These are phyloP conservation scores for Pseudois nayaur DNA, from an alignment of 2,113 vertebrate genomes.

Conservation along the genomic window DNA sequence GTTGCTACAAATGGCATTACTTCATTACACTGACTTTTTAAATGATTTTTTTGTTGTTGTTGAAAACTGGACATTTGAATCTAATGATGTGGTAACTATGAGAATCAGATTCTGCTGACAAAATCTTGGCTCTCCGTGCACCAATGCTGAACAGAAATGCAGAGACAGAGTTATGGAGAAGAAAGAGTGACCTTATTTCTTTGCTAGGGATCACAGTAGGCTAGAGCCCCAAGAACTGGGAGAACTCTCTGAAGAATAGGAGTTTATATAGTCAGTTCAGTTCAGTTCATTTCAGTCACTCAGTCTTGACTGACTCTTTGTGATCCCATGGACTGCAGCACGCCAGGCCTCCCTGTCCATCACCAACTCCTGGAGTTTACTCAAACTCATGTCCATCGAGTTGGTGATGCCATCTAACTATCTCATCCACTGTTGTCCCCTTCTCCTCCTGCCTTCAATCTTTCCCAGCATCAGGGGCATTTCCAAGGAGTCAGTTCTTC, in stretches of 20 bases:
- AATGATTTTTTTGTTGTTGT: neutral
- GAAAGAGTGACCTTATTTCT: neutral
- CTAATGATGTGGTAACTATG: neutral
- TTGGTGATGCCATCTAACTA: no score
- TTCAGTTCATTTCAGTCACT: neutral
- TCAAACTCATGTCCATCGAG: no score
- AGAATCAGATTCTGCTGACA: neutral
- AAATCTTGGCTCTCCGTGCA: neutral
- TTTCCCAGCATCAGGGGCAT: no score
- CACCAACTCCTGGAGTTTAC: neutral
- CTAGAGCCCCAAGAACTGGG: neutral
- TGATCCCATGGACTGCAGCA: neutral
- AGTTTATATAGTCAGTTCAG: neutral
- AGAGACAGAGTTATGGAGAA: neutral
- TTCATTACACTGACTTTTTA: neutral
- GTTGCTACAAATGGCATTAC: neutral
- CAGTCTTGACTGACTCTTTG: neutral
- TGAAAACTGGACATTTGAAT: neutral
- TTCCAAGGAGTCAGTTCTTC: no score
- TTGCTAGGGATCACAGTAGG: neutral
- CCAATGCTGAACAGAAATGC: neutral
- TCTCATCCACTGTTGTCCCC: no score
- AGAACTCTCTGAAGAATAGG: neutral
- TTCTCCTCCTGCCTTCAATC: no score
- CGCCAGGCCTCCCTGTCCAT: neutral